These are phyloP conservation scores for Limnothrissa miodon DNA, from an alignment of 2,113 vertebrate genomes.

Conservation along the genomic window DNA sequence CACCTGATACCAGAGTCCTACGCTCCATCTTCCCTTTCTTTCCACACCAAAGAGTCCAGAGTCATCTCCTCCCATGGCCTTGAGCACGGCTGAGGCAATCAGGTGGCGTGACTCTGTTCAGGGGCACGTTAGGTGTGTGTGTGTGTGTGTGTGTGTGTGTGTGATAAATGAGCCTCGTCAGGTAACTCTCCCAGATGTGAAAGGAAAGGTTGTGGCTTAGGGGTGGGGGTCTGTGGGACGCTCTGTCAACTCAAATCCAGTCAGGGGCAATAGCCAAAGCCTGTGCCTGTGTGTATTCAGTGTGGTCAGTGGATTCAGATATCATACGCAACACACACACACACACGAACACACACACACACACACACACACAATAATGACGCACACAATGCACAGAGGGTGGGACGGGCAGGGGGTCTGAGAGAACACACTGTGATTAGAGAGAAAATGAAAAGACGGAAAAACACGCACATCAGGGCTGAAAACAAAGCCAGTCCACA, in stretches of 20 bases:
- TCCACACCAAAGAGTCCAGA: not conserved
- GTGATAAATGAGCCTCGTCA: slow-evolving; percentile 67
- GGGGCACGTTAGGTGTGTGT: slow-evolving; percentile 19
- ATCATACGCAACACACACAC: not conserved
- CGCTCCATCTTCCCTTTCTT: slow-evolving; percentile 35
- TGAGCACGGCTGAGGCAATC: slow-evolving; percentile 50
- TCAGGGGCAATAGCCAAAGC: slow-evolving; percentile 43
- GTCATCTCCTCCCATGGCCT: not conserved
- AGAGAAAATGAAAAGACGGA: not conserved
- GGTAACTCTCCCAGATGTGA: slow-evolving; percentile 59
- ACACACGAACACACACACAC: slow-evolving; percentile 27
- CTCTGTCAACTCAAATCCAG: slow-evolving; percentile 56
- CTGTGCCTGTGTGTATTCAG: not conserved
- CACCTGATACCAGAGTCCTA: slow-evolving; percentile 26
- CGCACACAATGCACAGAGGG: not conserved
- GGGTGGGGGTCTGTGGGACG: slow-evolving; percentile 28
- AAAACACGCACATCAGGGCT: not conserved
- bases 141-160: slow-evolving; percentile 18
- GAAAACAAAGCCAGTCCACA: slow-evolving; percentile 11
- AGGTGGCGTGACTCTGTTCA: slow-evolving; percentile 55
- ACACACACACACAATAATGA: not conserved
- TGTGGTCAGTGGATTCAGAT: not conserved
- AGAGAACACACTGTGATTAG: not conserved
- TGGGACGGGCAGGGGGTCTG: not conserved
- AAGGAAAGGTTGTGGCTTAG: slow-evolving; percentile 41